These are phyloP conservation scores for Theropithecus gelada DNA, from an alignment of 2,113 vertebrate genomes.

Conservation along the genomic window DNA sequence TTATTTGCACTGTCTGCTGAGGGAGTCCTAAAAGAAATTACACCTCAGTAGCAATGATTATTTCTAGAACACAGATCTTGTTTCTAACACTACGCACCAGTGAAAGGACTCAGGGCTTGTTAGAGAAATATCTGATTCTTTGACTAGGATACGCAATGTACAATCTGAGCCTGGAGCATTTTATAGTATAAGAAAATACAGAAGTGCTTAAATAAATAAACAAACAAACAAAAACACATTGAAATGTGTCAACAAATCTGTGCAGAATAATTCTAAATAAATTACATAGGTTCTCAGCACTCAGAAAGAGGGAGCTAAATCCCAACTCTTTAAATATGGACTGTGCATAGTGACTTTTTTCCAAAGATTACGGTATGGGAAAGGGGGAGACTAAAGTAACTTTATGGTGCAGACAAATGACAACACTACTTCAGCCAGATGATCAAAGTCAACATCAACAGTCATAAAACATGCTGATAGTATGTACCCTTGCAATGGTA, in stretches of 20 bases:
- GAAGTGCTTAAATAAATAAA: not conserved
- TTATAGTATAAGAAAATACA: not conserved
- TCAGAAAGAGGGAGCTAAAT: not conserved
- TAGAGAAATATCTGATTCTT: not conserved
- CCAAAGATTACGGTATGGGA: not conserved
- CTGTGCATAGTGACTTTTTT: not conserved
- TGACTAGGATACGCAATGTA: not conserved
- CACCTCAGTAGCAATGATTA: not conserved
- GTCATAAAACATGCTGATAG: not conserved
- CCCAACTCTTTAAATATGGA: not conserved
- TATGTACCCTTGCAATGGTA: not conserved
- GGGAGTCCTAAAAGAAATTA: not conserved
- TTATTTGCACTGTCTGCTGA: not conserved
- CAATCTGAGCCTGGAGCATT: not conserved
- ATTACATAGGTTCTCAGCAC: not conserved
- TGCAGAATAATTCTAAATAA: not conserved
- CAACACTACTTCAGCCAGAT: not conserved
- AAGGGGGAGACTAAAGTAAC: not conserved
- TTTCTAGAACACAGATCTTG: not conserved
- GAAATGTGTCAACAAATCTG: not conserved
- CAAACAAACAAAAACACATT: too few species aligned
- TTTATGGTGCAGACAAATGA: not conserved
- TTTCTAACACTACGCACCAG: not conserved
- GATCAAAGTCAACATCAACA: not conserved
- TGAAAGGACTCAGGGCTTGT: not conserved